Evolutionary conservation across 1,140 invertebrate genomes (phyloP).

Genomic region (Parapsyche elsis): DNA sequence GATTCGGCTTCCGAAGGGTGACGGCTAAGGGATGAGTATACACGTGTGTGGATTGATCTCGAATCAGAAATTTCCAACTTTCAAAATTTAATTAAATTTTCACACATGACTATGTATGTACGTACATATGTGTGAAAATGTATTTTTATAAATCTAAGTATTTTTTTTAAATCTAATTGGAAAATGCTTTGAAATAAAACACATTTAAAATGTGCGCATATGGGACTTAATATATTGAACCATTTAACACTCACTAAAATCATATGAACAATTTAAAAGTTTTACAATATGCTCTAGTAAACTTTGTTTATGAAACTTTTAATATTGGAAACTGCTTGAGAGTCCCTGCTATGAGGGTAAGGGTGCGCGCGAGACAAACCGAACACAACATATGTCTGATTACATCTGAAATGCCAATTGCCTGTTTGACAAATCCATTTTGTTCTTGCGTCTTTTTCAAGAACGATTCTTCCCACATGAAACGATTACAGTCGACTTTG

Average conservation of each 20-base stretch:
- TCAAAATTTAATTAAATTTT: not conserved
- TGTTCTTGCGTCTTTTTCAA: conserved; percentile 43
- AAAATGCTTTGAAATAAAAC: too few relatives aligned
- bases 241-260: not conserved
- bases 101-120: too few relatives aligned
- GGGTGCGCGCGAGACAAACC: conserved; percentile 41
- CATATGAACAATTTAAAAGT: not conserved
- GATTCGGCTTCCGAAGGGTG: conserved; percentile 39
- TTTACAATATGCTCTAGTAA: too few relatives aligned
- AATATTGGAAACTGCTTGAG: not conserved
- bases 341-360: conserved; percentile 14
- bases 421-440: conserved; percentile 56
- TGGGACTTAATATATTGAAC: not conserved
- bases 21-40: conserved; percentile 18
- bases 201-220: too few relatives aligned
- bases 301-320: too few relatives aligned
- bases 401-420: conserved; percentile 57
- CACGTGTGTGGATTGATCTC: conserved; percentile 16
- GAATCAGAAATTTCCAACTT: not conserved
- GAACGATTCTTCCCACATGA: conserved; percentile 24
- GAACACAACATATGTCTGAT: conserved; percentile 56
- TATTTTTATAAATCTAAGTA: too few relatives aligned
- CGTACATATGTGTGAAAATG: too few relatives aligned
- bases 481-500: conserved; percentile 45
- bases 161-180: too few relatives aligned